phyloP scores from a whole-genome alignment of 2,888 invertebrate genomes.

The Ectemnius lituratus region DNA sequence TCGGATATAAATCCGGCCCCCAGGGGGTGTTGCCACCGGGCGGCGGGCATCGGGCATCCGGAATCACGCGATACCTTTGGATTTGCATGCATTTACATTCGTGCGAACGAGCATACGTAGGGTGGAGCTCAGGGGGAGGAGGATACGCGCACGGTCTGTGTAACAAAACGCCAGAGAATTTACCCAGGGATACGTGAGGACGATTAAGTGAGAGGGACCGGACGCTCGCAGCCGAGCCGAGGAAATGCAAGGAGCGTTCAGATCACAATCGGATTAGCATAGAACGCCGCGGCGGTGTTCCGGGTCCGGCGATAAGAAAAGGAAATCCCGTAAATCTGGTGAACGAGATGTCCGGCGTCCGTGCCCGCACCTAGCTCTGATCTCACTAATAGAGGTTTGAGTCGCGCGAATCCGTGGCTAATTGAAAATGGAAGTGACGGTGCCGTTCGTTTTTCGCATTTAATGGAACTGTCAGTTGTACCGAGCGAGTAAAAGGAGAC shows the following conservation, averaged over 20 bases:
- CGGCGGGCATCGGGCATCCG: background rate
- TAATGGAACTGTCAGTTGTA: constrained; percentile 23
- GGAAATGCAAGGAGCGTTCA: constrained; percentile 5
- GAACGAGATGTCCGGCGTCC: constrained; percentile 16
- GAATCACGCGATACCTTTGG: background rate
- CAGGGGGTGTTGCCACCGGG: background rate
- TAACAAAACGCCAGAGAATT: constrained; percentile 3
- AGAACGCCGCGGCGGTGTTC: background rate
- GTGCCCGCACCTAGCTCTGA: constrained; percentile 14
- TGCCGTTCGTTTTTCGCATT: constrained; percentile 26
- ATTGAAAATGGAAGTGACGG: constrained; percentile 29
- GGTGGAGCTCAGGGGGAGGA: background rate
- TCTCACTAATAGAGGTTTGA: constrained; percentile 33
- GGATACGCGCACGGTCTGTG: background rate
- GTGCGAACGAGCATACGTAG: background rate
- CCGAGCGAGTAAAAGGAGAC: background rate
- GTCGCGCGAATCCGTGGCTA: constrained; percentile 42
- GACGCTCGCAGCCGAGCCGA: background rate
- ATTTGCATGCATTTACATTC: constrained; percentile 5
- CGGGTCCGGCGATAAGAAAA: constrained; percentile 16
- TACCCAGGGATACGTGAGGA: background rate
- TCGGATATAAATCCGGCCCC: constrained; percentile 23
- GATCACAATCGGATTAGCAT: constrained; percentile 6
- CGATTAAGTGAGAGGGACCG: background rate
- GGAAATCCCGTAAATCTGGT: constrained; percentile 15